Conservation (phyloP, 23 tunicate species). For the Trididemnum nubilum region DNA sequence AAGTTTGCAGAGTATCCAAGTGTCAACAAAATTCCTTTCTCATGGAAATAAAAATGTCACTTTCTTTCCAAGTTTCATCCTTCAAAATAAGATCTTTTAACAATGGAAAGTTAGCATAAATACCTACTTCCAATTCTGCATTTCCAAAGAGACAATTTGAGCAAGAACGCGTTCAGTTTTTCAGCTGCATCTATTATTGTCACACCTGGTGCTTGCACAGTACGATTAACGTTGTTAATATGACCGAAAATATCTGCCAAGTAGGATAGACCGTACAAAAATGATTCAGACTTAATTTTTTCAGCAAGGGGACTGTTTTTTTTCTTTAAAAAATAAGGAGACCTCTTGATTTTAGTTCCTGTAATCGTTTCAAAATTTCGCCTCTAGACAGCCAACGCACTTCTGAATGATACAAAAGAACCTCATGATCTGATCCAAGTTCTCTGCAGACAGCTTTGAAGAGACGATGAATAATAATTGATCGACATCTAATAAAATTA, state of each 20-base stretch:
- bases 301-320: slow-evolving; percentile 29
- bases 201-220: slow-evolving; percentile 51
- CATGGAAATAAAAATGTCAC: slow-evolving; percentile 26
- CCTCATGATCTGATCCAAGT: slow-evolving; percentile 26
- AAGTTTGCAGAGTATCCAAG: slow-evolving; percentile 39
- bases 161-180: slow-evolving; percentile 39
- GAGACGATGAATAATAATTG: slow-evolving; percentile 6
- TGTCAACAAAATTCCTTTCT: slow-evolving; percentile 28
- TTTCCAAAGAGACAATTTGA: slow-evolving; percentile 37
- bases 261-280: slow-evolving; percentile 35
- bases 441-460: slow-evolving; percentile 22
- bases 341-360: slow-evolving; percentile 25
- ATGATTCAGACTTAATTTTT: slow-evolving; percentile 16
- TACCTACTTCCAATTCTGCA: slow-evolving; percentile 29
- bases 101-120: slow-evolving; percentile 49
- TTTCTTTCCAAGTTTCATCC: slow-evolving; percentile 21
- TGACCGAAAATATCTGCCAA: slow-evolving; percentile 50
- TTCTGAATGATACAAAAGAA: slow-evolving; percentile 38
- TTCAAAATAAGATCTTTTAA: slow-evolving; percentile 31
- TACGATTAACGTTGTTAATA: slow-evolving; percentile 31
- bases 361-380: slow-evolving; percentile 34
- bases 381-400: slow-evolving; percentile 43
- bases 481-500: slow-evolving; percentile 31
- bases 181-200: slow-evolving; percentile 51
- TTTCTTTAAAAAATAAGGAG: no score